Percentiles rank a stretch among this genome's conserved stretches.
Evolutionary conservation across 2,113 vertebrate genomes (phyloP).

Genomic region (Galbula dea): DNA sequence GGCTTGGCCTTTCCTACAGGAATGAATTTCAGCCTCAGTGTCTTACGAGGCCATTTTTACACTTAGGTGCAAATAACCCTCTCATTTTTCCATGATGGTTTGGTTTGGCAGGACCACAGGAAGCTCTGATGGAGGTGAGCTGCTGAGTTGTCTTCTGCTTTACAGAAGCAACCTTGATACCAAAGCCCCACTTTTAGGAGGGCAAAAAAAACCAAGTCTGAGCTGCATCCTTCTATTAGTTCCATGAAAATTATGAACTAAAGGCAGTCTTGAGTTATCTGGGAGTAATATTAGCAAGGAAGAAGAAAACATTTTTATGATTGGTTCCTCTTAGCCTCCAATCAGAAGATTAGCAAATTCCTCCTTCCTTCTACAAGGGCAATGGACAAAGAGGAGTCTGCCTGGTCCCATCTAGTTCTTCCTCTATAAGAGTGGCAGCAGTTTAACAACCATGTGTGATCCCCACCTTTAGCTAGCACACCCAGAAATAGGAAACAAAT

Average conservation of each 20-base stretch:
- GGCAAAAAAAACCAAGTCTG: not conserved
- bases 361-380: not conserved
- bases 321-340: not conserved
- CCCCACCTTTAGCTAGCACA: not conserved
- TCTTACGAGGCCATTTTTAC: not conserved
- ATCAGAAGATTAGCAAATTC: not conserved
- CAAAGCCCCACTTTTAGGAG: not conserved
- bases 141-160: not conserved
- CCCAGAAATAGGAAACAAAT: not conserved
- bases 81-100: not conserved
- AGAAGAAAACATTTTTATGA: not conserved
- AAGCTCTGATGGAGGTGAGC: not conserved
- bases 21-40: constrained; percentile 41
- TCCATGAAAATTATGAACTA: not conserved
- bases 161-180: not conserved
- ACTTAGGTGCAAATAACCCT: not conserved
- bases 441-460: not conserved
- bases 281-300: not conserved
- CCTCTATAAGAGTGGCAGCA: not conserved
- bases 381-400: not conserved
- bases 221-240: not conserved
- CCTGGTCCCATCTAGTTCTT: not conserved
- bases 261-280: not conserved
- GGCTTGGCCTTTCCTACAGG: constrained; percentile 12
- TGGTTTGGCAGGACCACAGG: not conserved